Conservation (phyloP, 2,113 vertebrate genomes). For the Perccottus glenii region DNA sequence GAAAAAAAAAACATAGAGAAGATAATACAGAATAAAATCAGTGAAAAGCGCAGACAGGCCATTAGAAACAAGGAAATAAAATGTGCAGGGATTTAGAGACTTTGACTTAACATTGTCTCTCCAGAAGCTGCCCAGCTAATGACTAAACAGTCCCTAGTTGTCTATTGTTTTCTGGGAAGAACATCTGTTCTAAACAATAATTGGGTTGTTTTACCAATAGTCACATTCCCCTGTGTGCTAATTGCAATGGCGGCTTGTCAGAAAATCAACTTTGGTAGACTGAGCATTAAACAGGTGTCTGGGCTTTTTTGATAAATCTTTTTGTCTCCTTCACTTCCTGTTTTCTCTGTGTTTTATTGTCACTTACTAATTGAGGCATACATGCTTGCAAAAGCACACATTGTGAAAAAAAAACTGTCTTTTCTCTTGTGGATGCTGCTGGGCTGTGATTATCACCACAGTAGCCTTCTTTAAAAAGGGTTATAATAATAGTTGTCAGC, state of each 20-base stretch:
- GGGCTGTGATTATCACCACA: conserved; percentile 30
- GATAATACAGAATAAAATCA: neutral
- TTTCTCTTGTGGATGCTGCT: conserved; percentile 17
- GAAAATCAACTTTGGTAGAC: conserved; percentile 54
- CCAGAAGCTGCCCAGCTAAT: conserved; percentile 38
- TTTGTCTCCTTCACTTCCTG: neutral
- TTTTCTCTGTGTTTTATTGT: neutral
- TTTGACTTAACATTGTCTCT: conserved; percentile 34
- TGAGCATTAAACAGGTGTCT: conserved; percentile 52
- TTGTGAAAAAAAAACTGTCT: neutral
- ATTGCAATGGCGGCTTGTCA: conserved; percentile 59
- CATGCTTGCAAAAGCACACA: neutral
- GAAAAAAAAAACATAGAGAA: neutral
- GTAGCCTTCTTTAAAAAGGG: conserved; percentile 32
- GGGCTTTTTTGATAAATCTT: conserved; percentile 36
- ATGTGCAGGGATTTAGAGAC: conserved; percentile 23
- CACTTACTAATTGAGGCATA: conserved; percentile 4
- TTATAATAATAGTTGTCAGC: conserved; percentile 45
- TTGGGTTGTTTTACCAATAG: conserved; percentile 61
- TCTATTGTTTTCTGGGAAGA: conserved; percentile 44
- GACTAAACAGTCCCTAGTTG: conserved; percentile 32
- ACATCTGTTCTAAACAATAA: conserved; percentile 68
- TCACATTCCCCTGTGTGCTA: conserved; percentile 49
- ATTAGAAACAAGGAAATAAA: conserved; percentile 19
- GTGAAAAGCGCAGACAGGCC: neutral